Evolutionary conservation across 2,888 invertebrate genomes (phyloP).

Genomic region (Dryomyza anilis): DNA sequence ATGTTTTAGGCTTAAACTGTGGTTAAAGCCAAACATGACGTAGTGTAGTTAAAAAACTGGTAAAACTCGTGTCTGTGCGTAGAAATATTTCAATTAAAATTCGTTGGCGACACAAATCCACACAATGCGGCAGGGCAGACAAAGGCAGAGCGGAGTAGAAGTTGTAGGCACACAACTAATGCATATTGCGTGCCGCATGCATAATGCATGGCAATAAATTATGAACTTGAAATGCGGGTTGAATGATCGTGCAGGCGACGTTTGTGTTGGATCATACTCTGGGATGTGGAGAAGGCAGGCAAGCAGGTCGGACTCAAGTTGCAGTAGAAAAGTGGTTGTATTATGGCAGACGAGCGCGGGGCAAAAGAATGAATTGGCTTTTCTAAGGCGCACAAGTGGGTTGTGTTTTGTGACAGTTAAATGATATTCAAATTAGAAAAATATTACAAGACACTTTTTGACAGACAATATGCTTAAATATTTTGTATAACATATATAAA

Average conservation of each 20-base stretch:
- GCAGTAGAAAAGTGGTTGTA: no score
- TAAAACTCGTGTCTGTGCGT: not conserved
- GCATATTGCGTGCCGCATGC: not conserved
- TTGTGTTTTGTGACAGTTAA: no score
- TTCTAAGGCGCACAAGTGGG: no score
- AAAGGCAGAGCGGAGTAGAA: not conserved
- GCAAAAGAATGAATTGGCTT: no score
- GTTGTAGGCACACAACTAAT: not conserved
- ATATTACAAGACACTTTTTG: no score
- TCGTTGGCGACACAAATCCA: not conserved
- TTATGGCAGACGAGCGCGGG: no score
- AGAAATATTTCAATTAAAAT: slow-evolving; percentile 1
- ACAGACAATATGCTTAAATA: no score
- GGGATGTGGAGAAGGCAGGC: no score
- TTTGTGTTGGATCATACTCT: no score
- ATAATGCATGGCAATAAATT: slow-evolving; percentile 7
- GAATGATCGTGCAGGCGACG: not conserved
- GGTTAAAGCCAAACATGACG: not conserved
- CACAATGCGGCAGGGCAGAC: not conserved
- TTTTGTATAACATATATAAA: no score
- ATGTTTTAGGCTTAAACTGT: not conserved
- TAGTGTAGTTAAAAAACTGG: not conserved
- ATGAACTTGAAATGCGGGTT: slow-evolving; percentile 2
- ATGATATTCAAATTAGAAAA: no score
- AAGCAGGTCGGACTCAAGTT: no score